Base-by-base conservation (phyloP, 2,113 vertebrate genomes). In the Entomyzon cyanotis region DNA sequence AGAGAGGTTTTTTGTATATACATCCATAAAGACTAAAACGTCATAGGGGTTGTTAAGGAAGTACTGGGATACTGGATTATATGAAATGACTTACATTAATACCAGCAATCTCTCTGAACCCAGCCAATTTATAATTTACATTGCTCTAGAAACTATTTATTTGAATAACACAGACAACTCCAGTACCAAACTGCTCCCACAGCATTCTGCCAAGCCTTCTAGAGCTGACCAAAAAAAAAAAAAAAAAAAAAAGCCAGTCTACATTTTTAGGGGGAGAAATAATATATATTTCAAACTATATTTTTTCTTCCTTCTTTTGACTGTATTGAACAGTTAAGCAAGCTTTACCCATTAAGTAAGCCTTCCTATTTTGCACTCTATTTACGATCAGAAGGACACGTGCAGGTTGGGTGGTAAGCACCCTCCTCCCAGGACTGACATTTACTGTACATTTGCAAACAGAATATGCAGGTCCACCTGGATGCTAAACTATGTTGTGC, bases 211-310 rank as follows among this genome's bases (percentile, higher is more conserved):
- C 74, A 93, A 88, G 41, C 64, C 49, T 79, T 83, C n/a, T 10
- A 87, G 17, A 87, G 39, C 41, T 41, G 46, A 19, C 20, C 21
- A 41, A 75, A 56, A 24, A 28, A 6, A 62, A 44, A 44, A 44
- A 16, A n/a, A 44, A 4, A 55, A 50, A 55, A 68, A 31, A 21
- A 5, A 58, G 20, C 2, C 47, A 35, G 19, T 39, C 44, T 30
- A 50, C 8, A n/a, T 55, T 75, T 25, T 17, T 22, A 8, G 23
- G 1, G 23, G 0, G 15, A 3, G 4, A 14, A 28, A 19, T 7
- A 70, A 47, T 3, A 58, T 2, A 8, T 60, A 74, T 18, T 78
- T 74, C 3, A 31, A 78, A 52, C 28, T 28, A 4, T 55, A 35
- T 39, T 80, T 74, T 78, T 53, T 28, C 8, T 86, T 33, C n/a